Conservation (phyloP, 2,888 invertebrate genomes). For the Amphipoea lucens region DNA sequence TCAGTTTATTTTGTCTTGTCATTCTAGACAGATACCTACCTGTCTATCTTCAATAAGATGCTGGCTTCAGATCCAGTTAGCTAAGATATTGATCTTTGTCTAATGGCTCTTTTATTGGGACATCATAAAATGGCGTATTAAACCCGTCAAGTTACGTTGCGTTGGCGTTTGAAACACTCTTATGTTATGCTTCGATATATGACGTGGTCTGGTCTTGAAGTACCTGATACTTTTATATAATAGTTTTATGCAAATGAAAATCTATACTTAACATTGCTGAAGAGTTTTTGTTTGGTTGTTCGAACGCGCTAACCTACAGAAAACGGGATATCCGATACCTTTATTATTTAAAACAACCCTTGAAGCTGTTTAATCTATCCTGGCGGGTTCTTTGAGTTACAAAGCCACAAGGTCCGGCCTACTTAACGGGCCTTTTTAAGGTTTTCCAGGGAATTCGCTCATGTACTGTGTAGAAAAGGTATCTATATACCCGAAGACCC, state of each 20-base stretch:
- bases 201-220: not conserved
- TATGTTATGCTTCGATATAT: constrained; percentile 36
- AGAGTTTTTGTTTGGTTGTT: not conserved
- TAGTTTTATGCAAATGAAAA: no score
- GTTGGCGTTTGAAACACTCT: constrained; percentile 23
- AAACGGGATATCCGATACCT: not conserved
- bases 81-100: constrained; percentile 63
- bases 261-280: no score
- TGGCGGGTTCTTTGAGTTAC: not conserved
- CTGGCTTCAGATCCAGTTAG: constrained; percentile 40
- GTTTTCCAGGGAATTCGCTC: not conserved
- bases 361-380: not conserved
- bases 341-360: not conserved
- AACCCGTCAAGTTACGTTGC: constrained; percentile 46
- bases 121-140: constrained; percentile 73
- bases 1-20: not conserved
- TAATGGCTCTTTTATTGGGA: constrained; percentile 76
- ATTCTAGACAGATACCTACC: not conserved
- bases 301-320: not conserved
- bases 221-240: not conserved
- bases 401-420: not conserved
- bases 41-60: not conserved
- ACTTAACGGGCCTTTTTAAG: not conserved
- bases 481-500: not conserved
- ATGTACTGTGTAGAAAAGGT: not conserved